Evolutionary conservation across 1,140 invertebrate species (phyloP), one percentile per base, ranked within the genome.

Genomic region (Brachionus koreanus): DNA sequence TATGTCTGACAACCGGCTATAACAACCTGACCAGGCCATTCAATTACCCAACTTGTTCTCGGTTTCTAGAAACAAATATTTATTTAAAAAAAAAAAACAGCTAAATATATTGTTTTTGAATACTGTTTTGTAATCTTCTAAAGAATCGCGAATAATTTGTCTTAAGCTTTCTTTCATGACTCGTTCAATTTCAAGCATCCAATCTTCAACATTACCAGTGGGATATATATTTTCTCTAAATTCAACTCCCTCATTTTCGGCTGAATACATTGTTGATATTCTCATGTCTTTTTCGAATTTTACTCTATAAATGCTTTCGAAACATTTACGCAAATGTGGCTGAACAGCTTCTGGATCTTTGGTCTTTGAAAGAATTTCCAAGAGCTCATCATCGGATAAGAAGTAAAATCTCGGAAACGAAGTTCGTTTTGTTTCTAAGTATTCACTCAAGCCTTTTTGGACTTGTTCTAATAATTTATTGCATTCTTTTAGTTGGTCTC

Each of bases 371-470:
- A 95, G 88, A 85, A 98, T 91, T 82, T 93, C 91, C 61, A 98
- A 88, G 3, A 95, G 97, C 0, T 93, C 94, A 37, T 75, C 69
- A 77, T 83, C 82, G 42, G 82, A 83, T 49, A 83, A 46, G 29
- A 83, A 83, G 13, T 83, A 83, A 67, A 83, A 84, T 74, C 92
- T 86, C 69, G 94, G 94, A 89, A 95, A 95, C 67, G 93, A 85
- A 85, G 93, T 92, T 46, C 94, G 87, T 86, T 95, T 95, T 0
- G 92, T 92, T 89, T 95, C 94, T 82, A 95, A 88, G 87, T 95
- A 95, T 83, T 93, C 92, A 29, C 91, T 90, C 2, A 94, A 89
- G 1, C 93, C 92, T 84, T 92, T 92, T 83, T 93, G 90, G 1
- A 93, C 92, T 12, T 92, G 89, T 79, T 89, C 92, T 77, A 93